phyloP scores from a whole-genome alignment of 1,140 invertebrate genomes.

The Macrocentrus cingulum region DNA sequence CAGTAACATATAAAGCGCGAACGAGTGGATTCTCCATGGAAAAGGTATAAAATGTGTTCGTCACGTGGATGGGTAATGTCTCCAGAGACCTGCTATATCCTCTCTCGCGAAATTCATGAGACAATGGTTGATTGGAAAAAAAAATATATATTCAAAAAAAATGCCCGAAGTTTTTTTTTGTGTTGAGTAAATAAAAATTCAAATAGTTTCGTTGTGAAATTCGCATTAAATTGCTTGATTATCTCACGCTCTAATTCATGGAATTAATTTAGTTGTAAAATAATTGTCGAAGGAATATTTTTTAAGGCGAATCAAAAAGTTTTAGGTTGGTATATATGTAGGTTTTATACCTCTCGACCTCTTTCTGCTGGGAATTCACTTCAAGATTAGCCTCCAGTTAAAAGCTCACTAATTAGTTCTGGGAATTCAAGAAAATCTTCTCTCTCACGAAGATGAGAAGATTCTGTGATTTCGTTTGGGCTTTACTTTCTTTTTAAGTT shows the following conservation, averaged over 20 bases:
- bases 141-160: no score
- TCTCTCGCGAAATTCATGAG: not conserved
- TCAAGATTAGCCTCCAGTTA: not conserved
- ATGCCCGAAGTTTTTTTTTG: no score
- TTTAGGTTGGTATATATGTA: no score
- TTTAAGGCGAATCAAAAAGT: not conserved
- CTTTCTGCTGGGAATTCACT: not conserved
- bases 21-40: conserved; percentile 37
- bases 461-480: not conserved
- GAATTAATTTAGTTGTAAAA: no score
- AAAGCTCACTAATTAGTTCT: conserved; percentile 2
- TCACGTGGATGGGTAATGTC: conserved; percentile 13
- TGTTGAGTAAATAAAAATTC: no score
- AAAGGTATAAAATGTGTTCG: conserved; percentile 46
- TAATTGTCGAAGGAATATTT: not conserved
- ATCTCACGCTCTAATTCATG: no score
- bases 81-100: not conserved
- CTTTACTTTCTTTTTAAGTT: no score
- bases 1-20: conserved; percentile 2
- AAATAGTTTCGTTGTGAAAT: no score
- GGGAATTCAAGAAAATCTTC: conserved; percentile 2
- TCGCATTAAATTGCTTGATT: no score
- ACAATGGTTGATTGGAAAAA: not conserved
- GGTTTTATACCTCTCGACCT: not conserved
- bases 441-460: not conserved